Conservation (phyloP, 2,888 invertebrate genomes). For the Nymphalis c-album region DNA sequence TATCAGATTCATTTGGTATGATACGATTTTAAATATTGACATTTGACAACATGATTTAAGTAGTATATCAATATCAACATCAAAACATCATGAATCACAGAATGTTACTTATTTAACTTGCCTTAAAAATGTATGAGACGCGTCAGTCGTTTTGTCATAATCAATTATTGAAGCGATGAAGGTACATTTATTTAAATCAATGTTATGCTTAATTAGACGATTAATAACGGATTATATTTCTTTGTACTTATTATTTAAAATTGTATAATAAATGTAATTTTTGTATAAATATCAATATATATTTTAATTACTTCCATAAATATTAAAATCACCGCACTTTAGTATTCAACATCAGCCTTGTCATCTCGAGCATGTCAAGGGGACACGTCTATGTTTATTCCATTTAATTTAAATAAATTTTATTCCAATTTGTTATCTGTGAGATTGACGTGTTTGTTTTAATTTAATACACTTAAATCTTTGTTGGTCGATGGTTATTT, state of each 20-base stretch:
- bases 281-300: conserved; percentile 3
- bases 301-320: conserved; percentile 14
- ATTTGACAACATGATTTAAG: no score
- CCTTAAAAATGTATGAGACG: no score
- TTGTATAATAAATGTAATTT: not conserved
- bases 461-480: not conserved
- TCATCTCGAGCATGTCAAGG: conserved; percentile 13
- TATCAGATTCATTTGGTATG: not conserved
- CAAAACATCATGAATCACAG: no score
- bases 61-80: no score
- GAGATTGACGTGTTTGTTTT: not conserved
- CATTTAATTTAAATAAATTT: conserved; percentile 3
- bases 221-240: not conserved
- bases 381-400: not conserved
- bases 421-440: not conserved
- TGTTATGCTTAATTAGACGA: not conserved
- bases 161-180: no score
- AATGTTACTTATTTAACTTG: no score
- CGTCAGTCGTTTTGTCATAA: no score
- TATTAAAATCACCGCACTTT: conserved; percentile 2
- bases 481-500: no score
- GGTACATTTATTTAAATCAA: not conserved
- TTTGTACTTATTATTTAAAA: conserved; percentile 1
- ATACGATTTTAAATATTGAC: not conserved
- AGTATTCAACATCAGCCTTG: conserved; percentile 8